Evolutionary conservation across 2,797 vertebrate species (phyloP).

Genomic region (Centroberyx gerrardi): DNA sequence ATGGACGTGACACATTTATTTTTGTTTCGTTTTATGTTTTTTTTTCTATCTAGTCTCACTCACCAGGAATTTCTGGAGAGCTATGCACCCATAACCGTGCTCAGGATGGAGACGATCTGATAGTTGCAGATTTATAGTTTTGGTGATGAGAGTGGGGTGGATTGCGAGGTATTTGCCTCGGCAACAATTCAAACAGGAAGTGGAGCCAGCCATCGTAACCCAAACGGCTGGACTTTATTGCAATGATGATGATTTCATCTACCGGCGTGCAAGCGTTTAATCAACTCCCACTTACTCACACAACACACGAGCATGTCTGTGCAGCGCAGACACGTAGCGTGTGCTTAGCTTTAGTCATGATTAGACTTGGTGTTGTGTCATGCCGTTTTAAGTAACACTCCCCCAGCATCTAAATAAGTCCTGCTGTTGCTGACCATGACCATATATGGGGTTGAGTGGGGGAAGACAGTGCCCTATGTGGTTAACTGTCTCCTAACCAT

Average conservation of each 20-base stretch:
- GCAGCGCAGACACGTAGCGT: background rate
- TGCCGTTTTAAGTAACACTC: constrained; percentile 17
- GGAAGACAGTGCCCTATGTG: constrained; percentile 10
- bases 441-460: constrained; percentile 52
- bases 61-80: constrained; percentile 6
- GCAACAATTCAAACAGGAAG: constrained; percentile 41
- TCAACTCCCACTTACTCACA: constrained; percentile 14
- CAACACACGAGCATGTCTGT: constrained; percentile 14
- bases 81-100: background rate
- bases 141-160: constrained; percentile 4
- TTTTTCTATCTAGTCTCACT: constrained; percentile 15
- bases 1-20: background rate
- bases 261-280: background rate
- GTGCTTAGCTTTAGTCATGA: constrained; percentile 24
- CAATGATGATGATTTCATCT: constrained; percentile 35
- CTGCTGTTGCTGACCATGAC: constrained; percentile 44
- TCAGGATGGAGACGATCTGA: background rate
- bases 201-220: constrained; percentile 1
- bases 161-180: constrained; percentile 28
- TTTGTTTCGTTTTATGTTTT: background rate
- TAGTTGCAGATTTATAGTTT: constrained; percentile 25
- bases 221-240: constrained; percentile 11
- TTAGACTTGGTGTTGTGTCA: constrained; percentile 18
- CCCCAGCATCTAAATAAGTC: constrained; percentile 36
- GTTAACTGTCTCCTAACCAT: constrained; percentile 37